Evolutionary conservation across 2,888 invertebrate genomes (phyloP), one percentile per base, ranked within the genome.

Genomic region (Cerceris rybyensis): DNA sequence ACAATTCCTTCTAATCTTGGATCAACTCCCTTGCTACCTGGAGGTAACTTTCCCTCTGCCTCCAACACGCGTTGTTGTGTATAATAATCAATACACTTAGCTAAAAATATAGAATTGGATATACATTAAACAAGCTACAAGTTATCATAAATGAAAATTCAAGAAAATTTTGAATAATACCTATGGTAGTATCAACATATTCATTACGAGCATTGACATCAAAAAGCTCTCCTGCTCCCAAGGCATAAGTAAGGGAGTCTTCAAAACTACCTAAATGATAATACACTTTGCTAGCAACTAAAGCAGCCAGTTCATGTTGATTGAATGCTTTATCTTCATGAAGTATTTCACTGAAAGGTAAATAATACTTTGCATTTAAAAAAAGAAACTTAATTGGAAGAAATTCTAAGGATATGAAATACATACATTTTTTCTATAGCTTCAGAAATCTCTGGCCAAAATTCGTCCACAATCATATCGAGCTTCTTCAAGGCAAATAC

Each of bases 401-500:
- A 17, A 11, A 52, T 7, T n/a, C 8, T 0, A 8, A 6, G 0
- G 39, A 7, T 9, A 16, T 2, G 7, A n/a, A n/a, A 60, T 59
- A 93, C 94, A 93, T 93, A 96, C 96, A 99, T 98, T 93, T 98
- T 99, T 90, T 97, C 97, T 87, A 99, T 98, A 13, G 98, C 97
- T 93, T 99, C 99, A 0, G 98, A 98, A 87, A 99, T 99, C 94
- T 99, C 99, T 8, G 99, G 98, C 99, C 99, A 99, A 93, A 99
- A 99, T 92, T 98, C 97, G 92, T 99, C 98, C 0, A 99, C 98
- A 88, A 99, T 97, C 90, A 95, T 95, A 93, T 99, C 97, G 88
- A 99, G 94, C 91, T 98, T 98, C 90, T 96, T 96, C 88, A 99
- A 93, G 14, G 99, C 98, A 92, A 98, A 99, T 41, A 97, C 96